Percentiles rank a stretch among this genome's conserved stretches.
Conservation (phyloP, 1,140 invertebrate species). For the Bombus confusus region DNA sequence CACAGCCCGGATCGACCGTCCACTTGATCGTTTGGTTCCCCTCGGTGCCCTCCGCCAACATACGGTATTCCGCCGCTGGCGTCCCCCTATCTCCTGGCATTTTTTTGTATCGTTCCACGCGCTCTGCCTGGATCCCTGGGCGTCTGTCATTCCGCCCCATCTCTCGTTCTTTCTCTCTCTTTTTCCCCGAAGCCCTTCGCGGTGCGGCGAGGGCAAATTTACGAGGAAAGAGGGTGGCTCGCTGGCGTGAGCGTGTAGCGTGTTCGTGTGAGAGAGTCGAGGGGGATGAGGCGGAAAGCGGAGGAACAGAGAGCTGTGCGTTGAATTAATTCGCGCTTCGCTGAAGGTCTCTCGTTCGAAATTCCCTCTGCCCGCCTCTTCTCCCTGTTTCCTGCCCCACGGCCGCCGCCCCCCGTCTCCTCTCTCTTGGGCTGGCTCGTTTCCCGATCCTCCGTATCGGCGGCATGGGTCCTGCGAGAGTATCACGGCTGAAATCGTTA, state of each 20-base stretch:
- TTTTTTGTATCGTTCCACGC: slow-evolving; percentile 51
- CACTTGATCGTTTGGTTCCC: slow-evolving; percentile 6
- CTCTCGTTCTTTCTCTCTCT: slow-evolving; percentile 34
- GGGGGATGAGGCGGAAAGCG: slow-evolving; percentile 11
- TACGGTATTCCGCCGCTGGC: slow-evolving; percentile 24
- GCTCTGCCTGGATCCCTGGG: slow-evolving; percentile 42
- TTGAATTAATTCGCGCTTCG: slow-evolving; percentile 78
- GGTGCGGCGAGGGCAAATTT: slow-evolving; percentile 64
- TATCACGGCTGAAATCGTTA: slow-evolving; percentile 64
- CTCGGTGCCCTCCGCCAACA: background rate
- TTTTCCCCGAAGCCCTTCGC: slow-evolving; percentile 58
- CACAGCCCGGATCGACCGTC: slow-evolving; percentile 6
- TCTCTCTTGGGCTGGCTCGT: slow-evolving; percentile 24
- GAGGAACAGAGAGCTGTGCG: slow-evolving; percentile 62
- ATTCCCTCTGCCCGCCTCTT: slow-evolving; percentile 59
- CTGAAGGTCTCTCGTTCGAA: slow-evolving; percentile 72
- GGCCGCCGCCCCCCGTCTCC: slow-evolving; percentile 1
- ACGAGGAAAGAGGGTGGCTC: slow-evolving; percentile 62
- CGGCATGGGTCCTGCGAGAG: slow-evolving; percentile 36
- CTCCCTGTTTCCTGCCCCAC: slow-evolving; percentile 15
- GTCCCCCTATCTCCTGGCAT: slow-evolving; percentile 39
- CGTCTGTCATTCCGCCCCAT: slow-evolving; percentile 36
- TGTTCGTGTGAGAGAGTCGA: slow-evolving; percentile 22
- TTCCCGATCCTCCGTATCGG: slow-evolving; percentile 44
- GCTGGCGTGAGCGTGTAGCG: slow-evolving; percentile 18